phyloP scores from a whole-genome alignment of 2,888 invertebrate genomes.

The Drosophila mercatorum region DNA sequence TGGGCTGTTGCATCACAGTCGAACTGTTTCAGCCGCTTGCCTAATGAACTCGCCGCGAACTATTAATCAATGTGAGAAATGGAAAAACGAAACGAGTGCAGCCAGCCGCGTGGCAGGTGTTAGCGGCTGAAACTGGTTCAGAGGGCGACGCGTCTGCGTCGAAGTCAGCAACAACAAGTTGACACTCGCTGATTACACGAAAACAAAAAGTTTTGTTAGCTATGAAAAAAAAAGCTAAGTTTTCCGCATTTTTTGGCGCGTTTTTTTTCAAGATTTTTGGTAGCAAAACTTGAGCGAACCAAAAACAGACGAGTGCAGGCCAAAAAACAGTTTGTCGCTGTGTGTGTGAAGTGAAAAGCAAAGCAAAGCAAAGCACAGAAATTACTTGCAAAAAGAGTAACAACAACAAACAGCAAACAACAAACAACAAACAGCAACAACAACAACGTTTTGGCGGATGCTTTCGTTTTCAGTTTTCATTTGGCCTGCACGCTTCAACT shows the following conservation, averaged over 20 bases:
- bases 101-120: conserved; percentile 41
- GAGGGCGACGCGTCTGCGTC: conserved; percentile 33
- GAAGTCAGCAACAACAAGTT: conserved; percentile 54
- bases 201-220: conserved; percentile 2
- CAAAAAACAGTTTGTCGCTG: conserved; percentile 48
- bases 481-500: conserved; percentile 77
- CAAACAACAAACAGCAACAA: conserved; percentile 11
- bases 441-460: conserved; percentile 52
- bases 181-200: conserved; percentile 70
- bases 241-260: conserved; percentile 75
- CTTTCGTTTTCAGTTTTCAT: conserved; percentile 67
- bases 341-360: conserved; percentile 72
- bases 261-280: conserved; percentile 46
- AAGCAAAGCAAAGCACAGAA: conserved; percentile 58
- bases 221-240: conserved; percentile 22
- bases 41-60: conserved; percentile 30
- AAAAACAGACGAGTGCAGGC: conserved; percentile 67
- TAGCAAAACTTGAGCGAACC: conserved; percentile 65
- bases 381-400: conserved; percentile 50
- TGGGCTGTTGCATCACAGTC: conserved; percentile 29
- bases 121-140: conserved; percentile 48
- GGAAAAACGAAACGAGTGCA: conserved; percentile 26
- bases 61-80: conserved; percentile 46
- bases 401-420: conserved; percentile 15
- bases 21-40: conserved; percentile 15